Evolutionary conservation across 2,888 invertebrate genomes (phyloP), one percentile per base, ranked within the genome.

Genomic region (Drosophila hamatofila): DNA sequence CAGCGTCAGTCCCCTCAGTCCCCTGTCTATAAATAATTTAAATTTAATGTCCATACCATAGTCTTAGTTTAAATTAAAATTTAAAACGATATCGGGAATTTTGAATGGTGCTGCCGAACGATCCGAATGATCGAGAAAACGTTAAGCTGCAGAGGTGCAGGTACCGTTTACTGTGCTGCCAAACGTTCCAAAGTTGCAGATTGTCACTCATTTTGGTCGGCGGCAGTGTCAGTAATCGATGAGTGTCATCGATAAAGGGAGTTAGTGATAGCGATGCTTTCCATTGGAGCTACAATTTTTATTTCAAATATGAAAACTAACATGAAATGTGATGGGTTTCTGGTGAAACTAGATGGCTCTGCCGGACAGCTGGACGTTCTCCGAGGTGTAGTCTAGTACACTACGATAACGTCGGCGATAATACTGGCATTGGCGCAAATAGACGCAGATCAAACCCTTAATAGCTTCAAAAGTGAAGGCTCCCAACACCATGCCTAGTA

Each of bases 401-500:
- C 42, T 57, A 11, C 88, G 76, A 21, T 56, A 44, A 1, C 75
- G 72, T 9, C 57, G 54, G 0, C 72, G 69, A 27, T 74, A 57
- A 27, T 71, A 77, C 12, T 69, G 69, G n/a, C 73, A 75, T 9
- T 78, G 89, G 0, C 75, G 66, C 16, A 86, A 23, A 33, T 78
- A 89, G 9, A 80, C 49, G 7, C 67, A 64, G 27, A 71, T 48
- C 39, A 88, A 18, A 1, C 78, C 88, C 59, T 88, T 88, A 56
- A 72, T 37, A 0, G 54, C 68, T 55, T 80, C 65, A 44, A 73
- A 86, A 7, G 88, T 78, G n/a, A 89, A 9, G 0, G 88, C 88
- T 18, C 86, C 86, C 18, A 86, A 18, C 0, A 51, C 25, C 5
- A 82, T 56, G 61, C 67, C 55, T 11, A 72, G 11, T 1, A 68